Conservation (phyloP, 2,888 invertebrate species). For the Thumatha senex region DNA sequence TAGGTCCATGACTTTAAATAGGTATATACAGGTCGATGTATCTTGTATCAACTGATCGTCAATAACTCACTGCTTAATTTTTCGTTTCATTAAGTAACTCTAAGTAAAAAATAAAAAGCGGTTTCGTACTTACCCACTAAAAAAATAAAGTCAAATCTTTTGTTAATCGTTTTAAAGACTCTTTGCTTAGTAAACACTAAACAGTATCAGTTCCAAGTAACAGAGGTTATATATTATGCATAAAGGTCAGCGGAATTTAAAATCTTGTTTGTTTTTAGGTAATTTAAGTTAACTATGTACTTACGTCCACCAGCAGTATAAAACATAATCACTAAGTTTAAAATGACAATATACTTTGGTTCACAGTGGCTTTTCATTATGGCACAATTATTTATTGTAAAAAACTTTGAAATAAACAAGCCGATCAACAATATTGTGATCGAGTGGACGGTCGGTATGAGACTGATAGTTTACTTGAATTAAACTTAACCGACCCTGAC, state of each 20-base stretch:
- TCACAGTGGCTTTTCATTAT: conserved; percentile 43
- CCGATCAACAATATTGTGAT: conserved; percentile 37
- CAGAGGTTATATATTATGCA: conserved; percentile 34
- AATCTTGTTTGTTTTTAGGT: conserved; percentile 16
- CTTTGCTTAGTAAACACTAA: conserved; percentile 13
- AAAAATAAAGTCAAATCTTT: not conserved
- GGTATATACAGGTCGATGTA: not conserved
- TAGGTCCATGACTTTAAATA: too few relatives aligned
- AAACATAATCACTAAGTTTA: conserved; percentile 37
- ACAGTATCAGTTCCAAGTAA: conserved; percentile 22
- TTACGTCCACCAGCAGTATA: conserved; percentile 45
- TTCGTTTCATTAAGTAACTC: not conserved
- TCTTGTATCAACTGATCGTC: not conserved
- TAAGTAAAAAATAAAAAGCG: not conserved
- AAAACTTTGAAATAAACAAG: conserved; percentile 30
- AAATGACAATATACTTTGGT: conserved; percentile 31
- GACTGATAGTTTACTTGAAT: conserved; percentile 52
- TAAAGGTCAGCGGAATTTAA: conserved; percentile 41
- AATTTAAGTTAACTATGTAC: conserved; percentile 33
- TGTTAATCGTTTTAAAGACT: not conserved
- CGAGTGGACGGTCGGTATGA: conserved; percentile 47
- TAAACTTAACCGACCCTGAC: conserved; percentile 52
- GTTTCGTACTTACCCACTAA: not conserved
- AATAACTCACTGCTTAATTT: not conserved
- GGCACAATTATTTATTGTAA: conserved; percentile 28